A percentile compares a stretch with the other conserved stretches of the same genome.
Evolutionary conservation across 2,113 vertebrate genomes (phyloP).

Genomic region (Erythrolamprus reginae): DNA sequence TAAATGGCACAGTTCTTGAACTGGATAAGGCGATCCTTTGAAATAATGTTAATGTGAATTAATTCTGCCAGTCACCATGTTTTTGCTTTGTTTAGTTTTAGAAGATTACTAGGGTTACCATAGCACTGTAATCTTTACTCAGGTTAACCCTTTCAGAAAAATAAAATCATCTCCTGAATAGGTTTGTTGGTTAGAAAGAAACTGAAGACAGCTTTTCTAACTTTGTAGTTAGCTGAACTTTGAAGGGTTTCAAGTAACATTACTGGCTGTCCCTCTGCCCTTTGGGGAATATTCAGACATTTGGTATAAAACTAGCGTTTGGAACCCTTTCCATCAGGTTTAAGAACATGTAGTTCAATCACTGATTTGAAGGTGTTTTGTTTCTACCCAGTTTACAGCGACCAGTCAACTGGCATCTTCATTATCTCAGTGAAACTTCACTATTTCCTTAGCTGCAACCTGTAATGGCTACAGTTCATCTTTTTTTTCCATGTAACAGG

Average conservation of each 20-base stretch:
- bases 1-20: neutral
- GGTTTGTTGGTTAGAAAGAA: neutral
- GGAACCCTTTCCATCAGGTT: fast-evolving
- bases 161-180: neutral
- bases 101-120: neutral
- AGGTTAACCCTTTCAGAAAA: neutral
- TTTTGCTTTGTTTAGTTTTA: neutral
- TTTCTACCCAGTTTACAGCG: neutral
- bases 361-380: fast-evolving
- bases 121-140: neutral
- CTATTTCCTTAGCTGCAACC: neutral
- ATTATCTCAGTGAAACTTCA: neutral
- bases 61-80: neutral
- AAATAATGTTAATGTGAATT: neutral
- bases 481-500: neutral
- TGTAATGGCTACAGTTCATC: neutral
- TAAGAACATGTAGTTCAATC: neutral
- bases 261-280: neutral
- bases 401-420: neutral
- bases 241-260: neutral
- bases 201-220: neutral
- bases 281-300: neutral
- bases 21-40: neutral
- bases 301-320: neutral
- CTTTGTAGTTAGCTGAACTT: neutral